Evolutionary conservation across 2,797 vertebrate genomes (phyloP).

Genomic region (Onychomys arenicola): DNA sequence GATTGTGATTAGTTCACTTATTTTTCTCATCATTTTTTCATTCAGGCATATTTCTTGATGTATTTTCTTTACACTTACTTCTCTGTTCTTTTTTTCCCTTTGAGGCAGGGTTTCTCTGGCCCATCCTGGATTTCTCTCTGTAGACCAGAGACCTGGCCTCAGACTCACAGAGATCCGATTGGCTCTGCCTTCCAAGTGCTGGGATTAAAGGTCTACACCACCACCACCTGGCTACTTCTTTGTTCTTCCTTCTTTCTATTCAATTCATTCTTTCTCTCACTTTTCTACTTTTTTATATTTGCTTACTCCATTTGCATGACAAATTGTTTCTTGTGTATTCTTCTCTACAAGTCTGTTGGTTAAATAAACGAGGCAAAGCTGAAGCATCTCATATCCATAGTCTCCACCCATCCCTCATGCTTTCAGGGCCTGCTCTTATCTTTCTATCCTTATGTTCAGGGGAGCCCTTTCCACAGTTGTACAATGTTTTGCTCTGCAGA

Average conservation of each 20-base stretch:
- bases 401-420: neutral
- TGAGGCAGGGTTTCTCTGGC: too few species aligned
- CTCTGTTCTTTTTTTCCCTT: neutral
- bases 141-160: too few species aligned
- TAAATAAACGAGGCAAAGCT: neutral
- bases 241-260: neutral
- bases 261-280: neutral
- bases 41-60: neutral
- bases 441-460: neutral
- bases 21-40: slow-evolving; percentile 42
- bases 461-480: neutral
- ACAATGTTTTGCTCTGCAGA: neutral
- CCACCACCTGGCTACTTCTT: neutral
- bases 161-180: too few species aligned
- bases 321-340: neutral
- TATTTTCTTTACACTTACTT: neutral
- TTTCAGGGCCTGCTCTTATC: neutral
- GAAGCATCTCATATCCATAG: neutral
- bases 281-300: neutral
- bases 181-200: too few species aligned
- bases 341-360: neutral
- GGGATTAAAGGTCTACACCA: too few species aligned
- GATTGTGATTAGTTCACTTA: neutral
- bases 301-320: neutral
- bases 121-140: too few species aligned